Percentiles rank a stretch among this genome's conserved stretches.
phyloP scores from a whole-genome alignment of 2,888 invertebrate species.

The Erpobdella octoculata region DNA sequence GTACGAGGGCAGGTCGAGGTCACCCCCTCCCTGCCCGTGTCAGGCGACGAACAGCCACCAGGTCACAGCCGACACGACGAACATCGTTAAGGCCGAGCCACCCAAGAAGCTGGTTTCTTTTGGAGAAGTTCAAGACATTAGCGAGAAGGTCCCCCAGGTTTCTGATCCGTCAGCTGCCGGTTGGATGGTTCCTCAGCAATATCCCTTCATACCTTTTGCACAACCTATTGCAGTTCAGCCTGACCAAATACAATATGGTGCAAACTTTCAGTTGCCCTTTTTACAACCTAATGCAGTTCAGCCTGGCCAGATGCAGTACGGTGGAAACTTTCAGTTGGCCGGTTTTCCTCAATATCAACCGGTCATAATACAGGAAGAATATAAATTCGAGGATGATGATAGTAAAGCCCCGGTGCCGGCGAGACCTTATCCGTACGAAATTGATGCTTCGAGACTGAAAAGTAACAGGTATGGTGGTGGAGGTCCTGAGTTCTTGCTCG shows the following conservation, averaged over 20 bases:
- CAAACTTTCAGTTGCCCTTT: not conserved
- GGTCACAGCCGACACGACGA: not conserved
- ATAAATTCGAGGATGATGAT: not conserved
- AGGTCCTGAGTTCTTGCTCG: not conserved
- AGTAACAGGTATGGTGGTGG: not conserved
- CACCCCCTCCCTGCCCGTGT: not conserved
- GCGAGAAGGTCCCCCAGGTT: too few relatives aligned
- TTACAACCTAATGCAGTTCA: not conserved
- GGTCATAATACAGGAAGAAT: not conserved
- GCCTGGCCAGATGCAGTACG: not conserved
- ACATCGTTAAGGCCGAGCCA: not conserved
- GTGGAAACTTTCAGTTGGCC: not conserved
- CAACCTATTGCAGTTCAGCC: not conserved
- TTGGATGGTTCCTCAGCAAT: not conserved
- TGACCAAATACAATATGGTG: not conserved
- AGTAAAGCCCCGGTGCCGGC: not conserved
- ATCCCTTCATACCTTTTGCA: not conserved
- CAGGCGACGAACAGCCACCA: not conserved
- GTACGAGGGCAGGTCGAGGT: too few relatives aligned
- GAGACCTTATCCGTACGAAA: constrained; percentile 18
- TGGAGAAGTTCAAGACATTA: not conserved
- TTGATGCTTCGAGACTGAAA: constrained; percentile 2
- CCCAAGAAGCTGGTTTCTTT: not conserved
- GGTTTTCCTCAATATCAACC: constrained; percentile 11
- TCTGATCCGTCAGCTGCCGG: too few relatives aligned